Base-by-base conservation (phyloP, 2,113 vertebrate genomes). In the Drymodes brunneopygia region DNA sequence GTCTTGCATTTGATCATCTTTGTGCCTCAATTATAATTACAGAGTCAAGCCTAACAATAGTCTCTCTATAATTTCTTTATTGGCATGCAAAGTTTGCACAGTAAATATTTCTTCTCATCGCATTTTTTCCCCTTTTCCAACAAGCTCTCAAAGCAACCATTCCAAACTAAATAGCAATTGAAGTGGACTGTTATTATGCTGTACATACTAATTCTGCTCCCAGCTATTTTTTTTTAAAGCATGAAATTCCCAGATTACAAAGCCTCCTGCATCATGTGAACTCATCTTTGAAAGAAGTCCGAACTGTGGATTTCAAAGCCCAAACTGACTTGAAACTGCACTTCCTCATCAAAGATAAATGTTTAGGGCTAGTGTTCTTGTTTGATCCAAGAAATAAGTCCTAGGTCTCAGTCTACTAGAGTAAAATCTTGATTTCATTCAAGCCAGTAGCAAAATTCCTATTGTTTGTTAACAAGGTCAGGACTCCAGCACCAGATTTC, bases 51-150 rank as follows among this genome's bases (percentile, higher is more conserved):
- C 82, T 86, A 88, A 93, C 93, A 97, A 96, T 64, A 83, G 56
- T 4, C 24, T 90, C 91, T 96, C 94, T 97, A 51, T 94, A 91
- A 96, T 97, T 97, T 97, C 72, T 97, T 96, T 94, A 95, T 91
- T 94, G 78, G 86, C 79, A 78, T 96, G 78, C 25, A 40, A 88
- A 86, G 14, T 70, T 88, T 95, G 64, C 77, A 71, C 75, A 86
- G 81, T 81, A 96, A 97, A 96, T 92, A 84, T 70, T 81, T 88
- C 95, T 96, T 96, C 78, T 94, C 50, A 29, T 93, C 0, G 0
- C 33, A 64, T 92, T 94, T 95, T 78, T 62, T 8, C 53, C 44
- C 25, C 16, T 86, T 96, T 96, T 93, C 65, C 81, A 94, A 82
- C 89, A 95, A 95, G 31, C 48, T 94, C 83, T 97, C 57, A 94